phyloP scores from a whole-genome alignment of 2,888 invertebrate genomes.

The Mesorhabditis spiculigera region DNA sequence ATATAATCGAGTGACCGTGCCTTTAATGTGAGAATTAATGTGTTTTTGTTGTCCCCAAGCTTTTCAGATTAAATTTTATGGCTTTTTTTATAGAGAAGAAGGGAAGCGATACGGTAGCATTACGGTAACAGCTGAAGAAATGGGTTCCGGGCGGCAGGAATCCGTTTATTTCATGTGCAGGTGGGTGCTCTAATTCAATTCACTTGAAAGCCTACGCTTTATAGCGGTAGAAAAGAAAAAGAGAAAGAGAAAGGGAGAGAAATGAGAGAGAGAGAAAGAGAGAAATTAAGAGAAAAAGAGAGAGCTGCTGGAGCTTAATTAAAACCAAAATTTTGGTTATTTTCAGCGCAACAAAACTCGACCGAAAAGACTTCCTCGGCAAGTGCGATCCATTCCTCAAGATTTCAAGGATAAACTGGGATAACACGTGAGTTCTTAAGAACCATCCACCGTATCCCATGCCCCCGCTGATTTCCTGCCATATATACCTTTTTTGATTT shows the following conservation, averaged over 20 bases:
- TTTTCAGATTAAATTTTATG: too few species aligned
- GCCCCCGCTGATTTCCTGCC: too few species aligned
- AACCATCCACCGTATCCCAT: too few species aligned
- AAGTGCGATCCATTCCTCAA: constrained; percentile 64
- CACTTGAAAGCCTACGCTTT: too few species aligned
- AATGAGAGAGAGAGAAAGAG: too few species aligned
- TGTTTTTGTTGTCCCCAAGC: too few species aligned
- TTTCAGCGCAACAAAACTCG: constrained; percentile 55
- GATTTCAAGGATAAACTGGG: constrained; percentile 62
- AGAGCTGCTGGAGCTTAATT: not conserved
- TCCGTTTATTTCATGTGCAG: constrained; percentile 38
- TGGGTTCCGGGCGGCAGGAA: constrained; percentile 42
- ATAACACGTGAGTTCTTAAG: constrained; percentile 58
- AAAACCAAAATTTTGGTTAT: constrained; percentile 6
- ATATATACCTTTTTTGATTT: too few species aligned
- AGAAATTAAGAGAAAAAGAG: not conserved
- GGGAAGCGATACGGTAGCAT: constrained; percentile 38
- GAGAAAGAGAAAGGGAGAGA: too few species aligned
- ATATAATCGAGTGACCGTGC: constrained; percentile 36
- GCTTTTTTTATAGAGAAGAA: constrained; percentile 37
- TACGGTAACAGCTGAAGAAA: constrained; percentile 41
- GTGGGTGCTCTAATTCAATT: too few species aligned
- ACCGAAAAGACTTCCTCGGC: constrained; percentile 64
- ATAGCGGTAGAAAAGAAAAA: too few species aligned
- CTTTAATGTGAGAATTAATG: constrained; percentile 23